Evolutionary conservation across 2,888 invertebrate species (phyloP), one percentile per base, ranked within the genome.

Genomic region (Calliopum simillimum): DNA sequence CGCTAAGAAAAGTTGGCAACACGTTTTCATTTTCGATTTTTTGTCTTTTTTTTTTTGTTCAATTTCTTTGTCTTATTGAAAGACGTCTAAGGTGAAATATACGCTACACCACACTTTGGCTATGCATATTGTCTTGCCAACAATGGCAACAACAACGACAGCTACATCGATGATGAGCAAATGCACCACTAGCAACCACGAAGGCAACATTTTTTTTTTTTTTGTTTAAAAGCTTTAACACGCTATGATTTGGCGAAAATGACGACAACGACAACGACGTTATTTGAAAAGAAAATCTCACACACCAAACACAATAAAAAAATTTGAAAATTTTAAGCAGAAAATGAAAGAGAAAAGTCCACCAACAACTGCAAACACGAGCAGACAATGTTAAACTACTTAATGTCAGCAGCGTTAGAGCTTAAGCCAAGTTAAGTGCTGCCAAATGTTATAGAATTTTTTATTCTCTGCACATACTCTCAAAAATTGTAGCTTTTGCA

Each of bases 21-120:
- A 33, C 43, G 16, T 43, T 58, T 33, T 6, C n/a, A n/a, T 16
- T 58, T 16, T n/a, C 16, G 14, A 5, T 25, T 56, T 25, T 56
- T 11, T 12, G 33, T 33, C 56, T 56, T 5, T 19, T 25, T 21
- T 23, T 21, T 14, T 16, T 16, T 19, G 4, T 49, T 49, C 16
- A 33, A 23, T 56, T 14, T 33, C n/a, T 33, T 33, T 33, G 6
- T 8, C 72, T 74, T 44, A 68, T 70, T 73, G 75, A 79, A 82
- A 81, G 79, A 77, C 82, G 76, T 76, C 77, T 73, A 80, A 80
- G 80, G 82, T 81, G 81, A 82, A 80, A 80, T 81, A 82, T 82
- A 82, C 78, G 43, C 49, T 46, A 47, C 21, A 19, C 58, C 33
- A 41, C 46, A 59, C 56, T 25, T 55, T 56, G 53, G 43, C 53